Percentiles rank a stretch among this genome's conserved stretches.
Conservation (phyloP, 2,113 vertebrate genomes). For the Macquaria australasica region DNA sequence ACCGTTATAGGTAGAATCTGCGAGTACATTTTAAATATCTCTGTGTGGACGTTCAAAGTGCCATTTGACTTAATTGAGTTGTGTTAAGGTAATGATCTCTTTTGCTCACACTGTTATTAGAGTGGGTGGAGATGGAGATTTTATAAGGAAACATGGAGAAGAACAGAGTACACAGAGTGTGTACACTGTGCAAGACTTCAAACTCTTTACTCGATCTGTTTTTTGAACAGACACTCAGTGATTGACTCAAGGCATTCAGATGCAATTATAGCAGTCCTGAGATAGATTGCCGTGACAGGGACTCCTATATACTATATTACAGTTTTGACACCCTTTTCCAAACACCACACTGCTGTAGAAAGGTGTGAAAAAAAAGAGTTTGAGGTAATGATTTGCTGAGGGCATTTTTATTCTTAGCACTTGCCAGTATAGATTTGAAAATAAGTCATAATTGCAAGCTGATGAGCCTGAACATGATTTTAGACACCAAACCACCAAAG, state of each 20-base stretch:
- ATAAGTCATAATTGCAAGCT: not conserved
- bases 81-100: constrained; percentile 22
- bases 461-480: constrained; percentile 2
- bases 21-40: constrained; percentile 19
- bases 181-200: not conserved
- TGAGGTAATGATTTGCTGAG: not conserved
- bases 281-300: not conserved
- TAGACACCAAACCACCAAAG: constrained; percentile 12
- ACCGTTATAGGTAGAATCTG: not conserved
- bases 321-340: not conserved
- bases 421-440: not conserved
- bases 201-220: not conserved
- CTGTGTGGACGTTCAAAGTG: constrained; percentile 12
- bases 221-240: not conserved
- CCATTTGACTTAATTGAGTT: not conserved
- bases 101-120: not conserved
- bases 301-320: not conserved
- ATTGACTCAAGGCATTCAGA: not conserved
- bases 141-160: not conserved
- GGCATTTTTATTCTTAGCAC: not conserved
- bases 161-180: too few relatives aligned
- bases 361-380: not conserved
- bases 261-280: not conserved
- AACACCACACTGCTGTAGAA: not conserved
- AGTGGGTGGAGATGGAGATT: not conserved